These are phyloP conservation scores for Eupithecia exiguata DNA, from an alignment of 2,888 invertebrate genomes.

Conservation along the genomic window DNA sequence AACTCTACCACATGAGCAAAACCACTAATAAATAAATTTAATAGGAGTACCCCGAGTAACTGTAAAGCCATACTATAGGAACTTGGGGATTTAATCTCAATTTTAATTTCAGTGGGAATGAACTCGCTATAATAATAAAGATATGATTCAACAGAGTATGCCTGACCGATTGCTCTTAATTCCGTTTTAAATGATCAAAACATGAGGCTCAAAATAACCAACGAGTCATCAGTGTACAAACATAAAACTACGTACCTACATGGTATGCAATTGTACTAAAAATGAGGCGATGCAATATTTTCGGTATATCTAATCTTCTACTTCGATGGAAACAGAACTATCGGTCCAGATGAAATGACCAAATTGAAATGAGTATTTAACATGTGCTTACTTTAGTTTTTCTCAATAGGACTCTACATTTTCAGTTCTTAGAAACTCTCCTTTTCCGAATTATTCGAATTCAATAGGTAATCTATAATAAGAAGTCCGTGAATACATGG, in stretches of 20 bases:
- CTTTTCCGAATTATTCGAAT: neutral
- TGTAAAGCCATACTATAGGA: neutral
- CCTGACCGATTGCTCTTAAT: neutral
- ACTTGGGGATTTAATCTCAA: neutral
- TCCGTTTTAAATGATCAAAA: conserved; percentile 1
- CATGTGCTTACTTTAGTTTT: neutral
- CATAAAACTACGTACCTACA: neutral
- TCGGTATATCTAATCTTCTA: too few species aligned
- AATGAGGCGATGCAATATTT: neutral
- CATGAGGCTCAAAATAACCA: neutral
- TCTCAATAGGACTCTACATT: neutral
- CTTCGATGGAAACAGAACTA: too few species aligned
- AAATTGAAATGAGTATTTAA: neutral
- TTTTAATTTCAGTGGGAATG: neutral
- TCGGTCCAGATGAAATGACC: neutral
- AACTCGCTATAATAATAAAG: neutral
- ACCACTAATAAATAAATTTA: neutral
- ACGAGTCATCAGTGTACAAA: neutral
- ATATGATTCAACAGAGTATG: neutral
- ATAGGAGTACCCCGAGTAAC: neutral
- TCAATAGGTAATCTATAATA: conserved; percentile 2
- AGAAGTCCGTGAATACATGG: conserved; percentile 44
- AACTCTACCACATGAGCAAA: neutral
- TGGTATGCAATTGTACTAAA: neutral
- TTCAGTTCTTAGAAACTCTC: neutral